A percentile compares a stretch with the other conserved stretches of the same genome.
phyloP scores from a whole-genome alignment of 2,888 invertebrate species.

The Toxonevra muliebris region DNA sequence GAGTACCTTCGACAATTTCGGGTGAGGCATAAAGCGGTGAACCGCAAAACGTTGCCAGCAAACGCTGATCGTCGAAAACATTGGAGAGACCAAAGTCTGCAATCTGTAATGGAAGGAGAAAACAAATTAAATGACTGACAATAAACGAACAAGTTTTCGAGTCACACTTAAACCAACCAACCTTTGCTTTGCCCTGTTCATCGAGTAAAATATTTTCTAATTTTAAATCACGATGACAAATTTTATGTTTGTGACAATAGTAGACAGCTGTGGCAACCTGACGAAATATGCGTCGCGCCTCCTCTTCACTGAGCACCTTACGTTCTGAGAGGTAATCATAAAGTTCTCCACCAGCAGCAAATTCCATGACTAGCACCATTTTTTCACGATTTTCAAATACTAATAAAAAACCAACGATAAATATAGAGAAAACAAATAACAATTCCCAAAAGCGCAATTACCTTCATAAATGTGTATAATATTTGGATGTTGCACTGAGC shows the following conservation, averaged over 20 bases:
- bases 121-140: not conserved
- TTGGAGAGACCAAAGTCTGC: constrained; percentile 99
- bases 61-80: constrained; percentile 88
- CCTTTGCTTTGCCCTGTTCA: constrained; percentile 94
- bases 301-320: constrained; percentile 89
- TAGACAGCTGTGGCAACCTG: constrained; percentile 97
- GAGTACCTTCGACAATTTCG: constrained; percentile 96
- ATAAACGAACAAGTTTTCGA: not conserved
- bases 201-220: constrained; percentile 94
- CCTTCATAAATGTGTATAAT: constrained; percentile 99
- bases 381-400: constrained; percentile 99
- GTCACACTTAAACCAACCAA: constrained; percentile 59
- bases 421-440: not conserved
- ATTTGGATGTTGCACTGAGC: constrained; percentile 96
- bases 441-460: constrained; percentile 61
- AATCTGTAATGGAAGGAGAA: constrained; percentile 72
- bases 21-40: constrained; percentile 97
- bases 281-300: constrained; percentile 93
- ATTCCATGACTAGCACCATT: constrained; percentile 99
- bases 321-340: constrained; percentile 95
- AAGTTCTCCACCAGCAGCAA: constrained; percentile 97
- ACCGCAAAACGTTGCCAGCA: constrained; percentile 93
- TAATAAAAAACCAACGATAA: constrained; percentile 30
- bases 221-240: constrained; percentile 95
- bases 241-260: constrained; percentile 98